Percentiles rank a stretch among this genome's conserved stretches.
These are phyloP conservation scores for Antedon bifida DNA, from an alignment of 35 echinoderm and acorn worm species.

Conservation along the genomic window DNA sequence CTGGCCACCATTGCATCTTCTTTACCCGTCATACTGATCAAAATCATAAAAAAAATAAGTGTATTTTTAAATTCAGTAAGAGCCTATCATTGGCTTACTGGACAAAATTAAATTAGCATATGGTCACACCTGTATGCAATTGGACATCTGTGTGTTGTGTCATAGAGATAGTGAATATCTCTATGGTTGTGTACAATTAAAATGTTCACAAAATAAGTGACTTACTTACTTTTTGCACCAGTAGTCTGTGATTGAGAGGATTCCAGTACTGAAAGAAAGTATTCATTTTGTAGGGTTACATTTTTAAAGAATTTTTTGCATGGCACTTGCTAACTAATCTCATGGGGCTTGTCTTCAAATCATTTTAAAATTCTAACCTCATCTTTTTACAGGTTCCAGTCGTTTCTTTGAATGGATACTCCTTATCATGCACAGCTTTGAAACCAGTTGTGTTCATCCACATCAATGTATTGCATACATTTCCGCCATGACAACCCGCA, in stretches of 20 bases:
- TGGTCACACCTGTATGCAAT: too few species aligned
- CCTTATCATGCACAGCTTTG: constrained; percentile 23
- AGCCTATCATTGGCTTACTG: too few species aligned
- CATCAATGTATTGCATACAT: constrained; percentile 29
- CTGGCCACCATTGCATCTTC: constrained; percentile 42
- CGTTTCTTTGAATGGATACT: constrained; percentile 48
- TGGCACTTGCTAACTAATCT: too few species aligned
- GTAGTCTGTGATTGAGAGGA: not conserved
- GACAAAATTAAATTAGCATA: too few species aligned
- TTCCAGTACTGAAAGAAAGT: not conserved
- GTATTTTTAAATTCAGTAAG: not conserved
- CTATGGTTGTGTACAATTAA: too few species aligned
- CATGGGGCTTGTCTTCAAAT: too few species aligned
- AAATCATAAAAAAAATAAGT: not conserved
- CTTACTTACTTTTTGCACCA: not conserved
- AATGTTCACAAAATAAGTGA: too few species aligned
- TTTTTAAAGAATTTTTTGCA: too few species aligned
- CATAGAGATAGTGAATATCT: too few species aligned
- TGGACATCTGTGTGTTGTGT: too few species aligned
- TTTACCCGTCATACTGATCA: constrained; percentile 8
- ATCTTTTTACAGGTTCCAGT: constrained; percentile 15
- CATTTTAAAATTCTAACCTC: not conserved
- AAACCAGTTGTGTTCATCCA: constrained; percentile 46
- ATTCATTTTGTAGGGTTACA: not conserved
- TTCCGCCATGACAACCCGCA: constrained; percentile 51